These are phyloP conservation scores for Eriosoma lanigerum DNA, from an alignment of 1,140 invertebrate genomes.

Conservation along the genomic window DNA sequence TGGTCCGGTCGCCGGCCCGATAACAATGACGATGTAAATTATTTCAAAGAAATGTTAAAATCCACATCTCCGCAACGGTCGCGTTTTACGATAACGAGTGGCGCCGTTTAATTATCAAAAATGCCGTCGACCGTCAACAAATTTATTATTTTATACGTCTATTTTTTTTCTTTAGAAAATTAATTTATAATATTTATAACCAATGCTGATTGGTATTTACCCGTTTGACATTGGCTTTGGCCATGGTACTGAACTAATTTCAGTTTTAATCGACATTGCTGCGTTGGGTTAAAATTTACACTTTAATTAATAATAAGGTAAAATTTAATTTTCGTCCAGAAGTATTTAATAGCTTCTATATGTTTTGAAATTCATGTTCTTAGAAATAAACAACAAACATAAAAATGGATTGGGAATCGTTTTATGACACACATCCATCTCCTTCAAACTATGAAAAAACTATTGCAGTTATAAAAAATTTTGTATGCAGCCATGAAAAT, in stretches of 20 bases:
- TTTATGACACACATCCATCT: constrained; percentile 73
- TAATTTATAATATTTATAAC: no score
- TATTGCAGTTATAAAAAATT: constrained; percentile 69
- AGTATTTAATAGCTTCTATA: no score
- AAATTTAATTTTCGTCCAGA: no score
- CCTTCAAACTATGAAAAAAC: constrained; percentile 74
- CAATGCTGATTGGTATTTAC: no score
- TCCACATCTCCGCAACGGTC: not conserved
- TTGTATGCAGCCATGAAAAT: constrained; percentile 68
- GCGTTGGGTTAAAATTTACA: no score
- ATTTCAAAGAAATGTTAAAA: constrained; percentile 11
- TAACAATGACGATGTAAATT: constrained; percentile 10
- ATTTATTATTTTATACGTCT: no score
- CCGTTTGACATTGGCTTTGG: no score
- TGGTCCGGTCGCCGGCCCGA: constrained; percentile 6
- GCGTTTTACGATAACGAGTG: not conserved
- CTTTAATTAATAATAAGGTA: no score
- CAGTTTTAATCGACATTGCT: no score
- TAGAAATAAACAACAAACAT: not conserved
- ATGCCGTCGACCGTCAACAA: no score
- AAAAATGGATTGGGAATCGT: constrained; percentile 70
- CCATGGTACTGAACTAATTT: no score
- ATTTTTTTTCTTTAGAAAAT: no score
- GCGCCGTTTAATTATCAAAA: constrained; percentile 17
- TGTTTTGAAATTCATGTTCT: not conserved